phyloP scores from a whole-genome alignment of 2,113 vertebrate species.

The Meleagris gallopavo region DNA sequence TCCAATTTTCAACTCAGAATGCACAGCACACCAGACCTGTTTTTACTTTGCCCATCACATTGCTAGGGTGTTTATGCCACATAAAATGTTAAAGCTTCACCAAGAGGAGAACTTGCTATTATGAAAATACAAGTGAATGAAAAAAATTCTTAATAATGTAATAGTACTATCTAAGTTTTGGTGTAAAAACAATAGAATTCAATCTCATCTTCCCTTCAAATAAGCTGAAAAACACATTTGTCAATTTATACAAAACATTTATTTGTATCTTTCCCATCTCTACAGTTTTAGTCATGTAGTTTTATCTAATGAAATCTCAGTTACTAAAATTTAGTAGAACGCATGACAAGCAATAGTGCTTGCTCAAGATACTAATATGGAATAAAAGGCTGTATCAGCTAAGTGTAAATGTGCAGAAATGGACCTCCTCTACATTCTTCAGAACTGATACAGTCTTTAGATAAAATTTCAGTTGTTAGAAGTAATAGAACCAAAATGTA shows the following conservation, averaged over 20 bases:
- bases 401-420: neutral
- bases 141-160: neutral
- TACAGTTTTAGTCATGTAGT: neutral
- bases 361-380: neutral
- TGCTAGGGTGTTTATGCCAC: neutral
- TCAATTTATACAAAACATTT: neutral
- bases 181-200: neutral
- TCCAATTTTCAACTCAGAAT: constrained; percentile 38
- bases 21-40: neutral
- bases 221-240: neutral
- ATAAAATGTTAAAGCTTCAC: neutral
- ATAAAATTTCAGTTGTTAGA: too few species aligned
- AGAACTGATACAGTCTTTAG: neutral
- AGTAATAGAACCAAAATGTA: neutral
- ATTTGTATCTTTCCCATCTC: neutral
- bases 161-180: neutral
- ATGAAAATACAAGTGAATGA: neutral
- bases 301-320: neutral
- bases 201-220: neutral
- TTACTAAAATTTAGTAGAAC: neutral
- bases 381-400: neutral
- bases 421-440: neutral
- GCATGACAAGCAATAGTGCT: neutral
- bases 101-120: neutral
- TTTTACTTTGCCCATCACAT: neutral